Evolutionary conservation across 2,888 invertebrate species (phyloP).

Genomic region (Adelphocoris suturalis): DNA sequence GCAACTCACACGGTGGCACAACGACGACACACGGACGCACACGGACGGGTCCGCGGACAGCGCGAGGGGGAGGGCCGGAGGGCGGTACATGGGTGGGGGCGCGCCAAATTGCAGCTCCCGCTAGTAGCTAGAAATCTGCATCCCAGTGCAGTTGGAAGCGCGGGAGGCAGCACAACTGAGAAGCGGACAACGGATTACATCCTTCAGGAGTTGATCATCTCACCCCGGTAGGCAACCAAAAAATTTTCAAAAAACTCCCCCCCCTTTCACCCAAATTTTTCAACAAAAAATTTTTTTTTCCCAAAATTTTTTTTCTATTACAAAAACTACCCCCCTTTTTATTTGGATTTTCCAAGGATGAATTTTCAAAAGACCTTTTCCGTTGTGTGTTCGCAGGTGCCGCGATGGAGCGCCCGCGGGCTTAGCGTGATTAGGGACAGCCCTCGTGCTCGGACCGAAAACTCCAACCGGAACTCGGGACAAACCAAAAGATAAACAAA

Average conservation of each 20-base stretch:
- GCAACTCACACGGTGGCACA: slow-evolving; percentile 52
- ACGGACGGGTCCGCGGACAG: slow-evolving; percentile 28
- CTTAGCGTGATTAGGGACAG: slow-evolving; percentile 67
- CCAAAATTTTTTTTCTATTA: slow-evolving; percentile 48
- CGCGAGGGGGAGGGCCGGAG: slow-evolving; percentile 59
- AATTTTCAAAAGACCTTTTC: slow-evolving; percentile 29
- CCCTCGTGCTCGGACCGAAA: slow-evolving; percentile 62
- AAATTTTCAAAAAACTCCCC: slow-evolving; percentile 35
- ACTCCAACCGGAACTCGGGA: slow-evolving; percentile 37
- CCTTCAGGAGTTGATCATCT: slow-evolving; percentile 70
- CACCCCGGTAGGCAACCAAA: slow-evolving; percentile 64
- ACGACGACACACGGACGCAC: slow-evolving; percentile 36
- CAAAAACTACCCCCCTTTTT: slow-evolving; percentile 26
- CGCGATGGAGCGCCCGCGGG: slow-evolving; percentile 70
- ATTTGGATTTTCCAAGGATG: neutral
- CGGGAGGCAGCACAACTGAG: slow-evolving; percentile 69
- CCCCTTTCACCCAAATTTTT: neutral
- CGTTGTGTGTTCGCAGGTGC: slow-evolving; percentile 67
- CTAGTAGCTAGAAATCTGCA: slow-evolving; percentile 75
- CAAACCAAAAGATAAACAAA: neutral
- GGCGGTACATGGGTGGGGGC: slow-evolving; percentile 70
- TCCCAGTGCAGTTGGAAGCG: slow-evolving; percentile 74
- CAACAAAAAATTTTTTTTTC: slow-evolving; percentile 46
- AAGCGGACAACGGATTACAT: slow-evolving; percentile 69
- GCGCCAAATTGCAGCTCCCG: slow-evolving; percentile 74